Evolutionary conservation across 23 tunicate species (phyloP), one percentile per base, ranked within the genome.

Genomic region (Styela clava): DNA sequence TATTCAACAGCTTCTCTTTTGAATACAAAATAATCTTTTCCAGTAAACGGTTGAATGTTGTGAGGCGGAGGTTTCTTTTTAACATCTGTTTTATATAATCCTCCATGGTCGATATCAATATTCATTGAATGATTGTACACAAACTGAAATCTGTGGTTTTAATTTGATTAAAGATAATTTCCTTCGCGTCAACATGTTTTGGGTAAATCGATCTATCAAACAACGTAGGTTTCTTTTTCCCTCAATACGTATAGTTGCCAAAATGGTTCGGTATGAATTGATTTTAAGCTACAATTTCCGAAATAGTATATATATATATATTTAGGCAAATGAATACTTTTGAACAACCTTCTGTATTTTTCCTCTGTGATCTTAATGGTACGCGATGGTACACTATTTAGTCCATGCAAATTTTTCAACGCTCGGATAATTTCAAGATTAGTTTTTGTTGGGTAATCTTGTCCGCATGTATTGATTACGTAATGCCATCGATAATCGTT

Each of bases 401-500:
- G 74, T 7, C 89, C 95, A 67, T 81, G 76, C 62, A 89, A 52
- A 24, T 51, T 69, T 81, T 89, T 82, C 34, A 92, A 67, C 22
- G 65, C 44, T 62, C 83, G 56, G 2, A 84, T 83, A 1, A 87
- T 87, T 71, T 92, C 91, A 19, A 80, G 62, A 34, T 92, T 92
- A 27, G 97, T 92, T 79, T 92, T 87, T 31, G 87, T 62, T 5
- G 97, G 97, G 51, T 76, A 92, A 32, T 92, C 97, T 34, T 83
- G 91, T 1, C 97, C 97, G 62, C 97, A 92, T 3, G 87, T 31
- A 74, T 92, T 92, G 63, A 92, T 71, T 31, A 92, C 86, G 70
- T 92, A 92, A 72, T 84, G 87, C 97, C 97, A 92, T 33, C 52
- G n/a, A n/a, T n/a, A n/a, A n/a, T n/a, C n/a, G n/a, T n/a, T n/a